Evolutionary conservation across 2,113 vertebrate species (phyloP).

Genomic region (Hydropotes inermis): DNA sequence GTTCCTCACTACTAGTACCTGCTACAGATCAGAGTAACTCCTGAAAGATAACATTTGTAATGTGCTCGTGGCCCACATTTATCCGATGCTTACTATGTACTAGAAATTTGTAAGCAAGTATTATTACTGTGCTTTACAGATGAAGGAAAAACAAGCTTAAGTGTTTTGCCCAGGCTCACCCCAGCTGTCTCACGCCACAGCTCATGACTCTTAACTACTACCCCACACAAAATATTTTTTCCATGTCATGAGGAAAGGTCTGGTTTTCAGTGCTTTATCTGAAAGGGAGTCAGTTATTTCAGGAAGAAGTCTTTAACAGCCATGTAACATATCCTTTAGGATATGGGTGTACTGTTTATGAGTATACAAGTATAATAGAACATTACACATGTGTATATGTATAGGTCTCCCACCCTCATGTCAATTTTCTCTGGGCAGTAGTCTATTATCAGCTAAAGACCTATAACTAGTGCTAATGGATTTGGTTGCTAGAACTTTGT

Average conservation of each 20-base stretch:
- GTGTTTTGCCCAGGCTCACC: not conserved
- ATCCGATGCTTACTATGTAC: not conserved
- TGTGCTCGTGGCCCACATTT: not conserved
- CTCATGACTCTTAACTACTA: not conserved
- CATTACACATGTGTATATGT: not conserved
- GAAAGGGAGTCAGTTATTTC: not conserved
- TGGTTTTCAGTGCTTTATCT: not conserved
- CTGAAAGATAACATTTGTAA: not conserved
- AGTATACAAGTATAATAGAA: not conserved
- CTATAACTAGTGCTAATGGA: not conserved
- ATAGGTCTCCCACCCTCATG: not conserved
- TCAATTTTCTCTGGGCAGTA: not conserved
- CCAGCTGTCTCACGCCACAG: not conserved
- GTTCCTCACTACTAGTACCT: not conserved
- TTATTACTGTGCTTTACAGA: not conserved
- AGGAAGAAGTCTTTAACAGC: not conserved
- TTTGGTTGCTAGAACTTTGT: conserved; percentile 15
- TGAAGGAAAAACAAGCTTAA: not conserved
- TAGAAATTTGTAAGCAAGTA: not conserved
- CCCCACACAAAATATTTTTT: not conserved
- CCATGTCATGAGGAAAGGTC: not conserved
- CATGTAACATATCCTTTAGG: not conserved
- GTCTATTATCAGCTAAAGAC: not conserved
- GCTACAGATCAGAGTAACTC: not conserved
- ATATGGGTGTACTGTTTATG: not conserved